phyloP scores from a whole-genome alignment of 2,113 vertebrate species.

The Eurypyga helias region DNA sequence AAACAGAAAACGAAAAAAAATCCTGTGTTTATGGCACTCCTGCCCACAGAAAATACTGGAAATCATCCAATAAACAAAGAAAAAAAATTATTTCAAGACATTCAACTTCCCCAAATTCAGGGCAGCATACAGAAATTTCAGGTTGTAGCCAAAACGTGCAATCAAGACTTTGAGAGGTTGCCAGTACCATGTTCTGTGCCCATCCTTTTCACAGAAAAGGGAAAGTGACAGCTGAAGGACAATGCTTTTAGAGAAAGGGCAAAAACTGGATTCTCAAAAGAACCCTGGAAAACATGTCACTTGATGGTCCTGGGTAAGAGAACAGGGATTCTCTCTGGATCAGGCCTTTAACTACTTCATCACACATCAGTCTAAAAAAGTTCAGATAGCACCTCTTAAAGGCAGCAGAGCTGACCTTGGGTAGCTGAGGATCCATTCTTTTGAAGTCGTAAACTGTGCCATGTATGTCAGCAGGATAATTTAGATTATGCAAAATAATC shows the following conservation, averaged over 20 bases:
- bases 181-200: background rate
- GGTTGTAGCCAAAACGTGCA: background rate
- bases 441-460: background rate
- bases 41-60: background rate
- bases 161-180: background rate
- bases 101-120: background rate
- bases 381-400: background rate
- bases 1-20: background rate
- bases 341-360: background rate
- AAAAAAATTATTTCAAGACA: background rate
- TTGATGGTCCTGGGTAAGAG: background rate
- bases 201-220: background rate
- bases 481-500: background rate
- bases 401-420: background rate
- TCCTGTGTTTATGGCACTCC: background rate
- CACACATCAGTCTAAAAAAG: background rate
- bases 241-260: background rate
- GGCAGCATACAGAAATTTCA: background rate
- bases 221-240: background rate
- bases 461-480: background rate
- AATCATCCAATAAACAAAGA: background rate
- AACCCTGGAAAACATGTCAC: background rate
- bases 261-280: background rate
- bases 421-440: background rate
- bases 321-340: background rate